A percentile compares a stretch with the other conserved stretches of the same genome.
Evolutionary conservation across 2,888 invertebrate species (phyloP).

Genomic region (Busseola fusca): DNA sequence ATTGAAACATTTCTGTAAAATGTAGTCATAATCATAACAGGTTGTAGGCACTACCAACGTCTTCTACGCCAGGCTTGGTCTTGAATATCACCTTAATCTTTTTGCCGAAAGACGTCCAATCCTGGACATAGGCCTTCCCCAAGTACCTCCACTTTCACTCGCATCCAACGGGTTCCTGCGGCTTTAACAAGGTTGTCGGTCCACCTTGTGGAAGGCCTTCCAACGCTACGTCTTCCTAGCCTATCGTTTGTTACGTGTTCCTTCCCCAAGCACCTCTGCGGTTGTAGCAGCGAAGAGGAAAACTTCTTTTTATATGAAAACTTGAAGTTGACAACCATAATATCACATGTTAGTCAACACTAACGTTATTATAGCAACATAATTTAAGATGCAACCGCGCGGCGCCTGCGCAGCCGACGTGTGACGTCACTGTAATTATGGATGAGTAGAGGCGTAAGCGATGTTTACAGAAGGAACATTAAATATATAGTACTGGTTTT

Average conservation of each 20-base stretch:
- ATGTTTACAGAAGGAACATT: constrained; percentile 19
- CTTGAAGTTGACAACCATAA: constrained; percentile 49
- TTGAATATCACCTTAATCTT: not conserved
- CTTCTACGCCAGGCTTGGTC: not conserved
- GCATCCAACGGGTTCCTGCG: too few species aligned
- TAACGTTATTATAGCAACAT: constrained; percentile 59
- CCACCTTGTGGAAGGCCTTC: too few species aligned
- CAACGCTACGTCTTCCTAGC: too few species aligned
- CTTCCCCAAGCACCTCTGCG: too few species aligned
- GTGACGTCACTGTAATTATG: constrained; percentile 58
- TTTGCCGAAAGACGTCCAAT: too few species aligned
- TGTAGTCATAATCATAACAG: constrained; percentile 38
- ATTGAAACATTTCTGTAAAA: constrained; percentile 18
- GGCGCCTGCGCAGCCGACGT: constrained; percentile 54
- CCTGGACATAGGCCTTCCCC: too few species aligned
- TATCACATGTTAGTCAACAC: constrained; percentile 46
- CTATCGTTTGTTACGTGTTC: too few species aligned
- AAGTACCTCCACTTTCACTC: too few species aligned
- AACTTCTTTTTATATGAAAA: not conserved
- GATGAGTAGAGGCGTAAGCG: constrained; percentile 16
- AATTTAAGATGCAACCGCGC: constrained; percentile 57
- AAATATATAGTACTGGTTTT: not conserved
- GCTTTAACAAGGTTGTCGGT: too few species aligned
- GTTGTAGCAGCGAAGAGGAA: not conserved
- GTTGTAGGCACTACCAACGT: not conserved